phyloP scores from a whole-genome alignment of 2,797 vertebrate genomes.

The Pseudochirops corinnae region DNA sequence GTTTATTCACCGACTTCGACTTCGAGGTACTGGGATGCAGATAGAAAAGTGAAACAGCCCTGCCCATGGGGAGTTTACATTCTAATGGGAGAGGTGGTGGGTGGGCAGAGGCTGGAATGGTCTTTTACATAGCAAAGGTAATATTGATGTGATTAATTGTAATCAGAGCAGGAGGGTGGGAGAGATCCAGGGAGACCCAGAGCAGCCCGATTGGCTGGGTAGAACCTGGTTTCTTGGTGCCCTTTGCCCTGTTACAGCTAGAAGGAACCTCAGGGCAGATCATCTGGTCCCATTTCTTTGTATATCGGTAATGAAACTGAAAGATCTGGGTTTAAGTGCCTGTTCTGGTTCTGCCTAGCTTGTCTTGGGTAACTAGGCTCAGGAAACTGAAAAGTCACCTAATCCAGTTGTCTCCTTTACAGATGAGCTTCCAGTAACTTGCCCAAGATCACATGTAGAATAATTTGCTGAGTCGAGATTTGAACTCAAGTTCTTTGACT shows the following conservation, averaged over 20 bases:
- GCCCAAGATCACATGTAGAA: background rate
- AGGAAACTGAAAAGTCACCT: background rate
- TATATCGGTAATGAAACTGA: background rate
- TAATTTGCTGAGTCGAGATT: background rate
- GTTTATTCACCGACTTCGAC: background rate
- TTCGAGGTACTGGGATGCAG: background rate
- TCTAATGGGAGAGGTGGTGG: background rate
- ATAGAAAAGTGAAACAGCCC: background rate
- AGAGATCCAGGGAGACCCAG: background rate
- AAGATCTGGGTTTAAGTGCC: background rate
- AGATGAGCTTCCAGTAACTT: background rate
- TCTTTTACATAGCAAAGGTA: background rate
- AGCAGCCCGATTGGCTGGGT: background rate
- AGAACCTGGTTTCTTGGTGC: background rate
- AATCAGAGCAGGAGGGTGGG: background rate
- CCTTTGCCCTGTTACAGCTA: background rate
- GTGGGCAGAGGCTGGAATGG: background rate
- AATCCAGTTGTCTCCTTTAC: background rate
- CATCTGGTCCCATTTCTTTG: background rate
- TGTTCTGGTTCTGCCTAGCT: background rate
- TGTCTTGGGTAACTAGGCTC: background rate
- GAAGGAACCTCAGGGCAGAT: background rate
- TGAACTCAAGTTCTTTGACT: background rate
- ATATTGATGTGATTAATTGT: background rate
- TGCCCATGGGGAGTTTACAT: background rate